Conservation (phyloP, 2,797 vertebrate genomes). For the Spheniscus humboldti region DNA sequence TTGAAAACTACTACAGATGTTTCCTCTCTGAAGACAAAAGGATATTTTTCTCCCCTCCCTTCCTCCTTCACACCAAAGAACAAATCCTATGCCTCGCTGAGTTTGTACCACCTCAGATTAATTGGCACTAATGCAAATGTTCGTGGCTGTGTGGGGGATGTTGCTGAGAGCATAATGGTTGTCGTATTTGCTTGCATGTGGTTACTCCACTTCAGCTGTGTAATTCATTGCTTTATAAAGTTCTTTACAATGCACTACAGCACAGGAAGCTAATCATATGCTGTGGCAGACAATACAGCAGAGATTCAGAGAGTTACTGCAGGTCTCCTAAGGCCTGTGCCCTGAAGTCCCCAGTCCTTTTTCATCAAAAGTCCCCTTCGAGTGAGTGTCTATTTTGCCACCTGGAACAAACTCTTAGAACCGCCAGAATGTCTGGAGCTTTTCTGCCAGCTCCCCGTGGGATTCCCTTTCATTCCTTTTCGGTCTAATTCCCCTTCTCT, state of each 20-base stretch:
- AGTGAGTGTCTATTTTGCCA: conserved; percentile 40
- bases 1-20: conserved; percentile 52
- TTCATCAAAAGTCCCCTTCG: neutral
- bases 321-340: neutral
- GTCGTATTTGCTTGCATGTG: conserved; percentile 46
- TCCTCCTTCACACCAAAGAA: conserved; percentile 50
- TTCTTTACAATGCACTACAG: neutral
- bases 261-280: conserved; percentile 16
- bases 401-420: conserved; percentile 50
- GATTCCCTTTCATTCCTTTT: conserved; percentile 58
- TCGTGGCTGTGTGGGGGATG: conserved; percentile 42
- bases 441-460: conserved; percentile 26
- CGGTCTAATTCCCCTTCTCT: conserved; percentile 21
- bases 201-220: conserved; percentile 51
- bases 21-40: conserved; percentile 46
- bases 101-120: conserved; percentile 53
- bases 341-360: conserved; percentile 22
- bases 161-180: conserved; percentile 49
- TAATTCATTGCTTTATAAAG: conserved; percentile 48
- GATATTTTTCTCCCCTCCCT: conserved; percentile 30
- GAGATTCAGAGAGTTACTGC: neutral
- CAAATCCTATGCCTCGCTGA: conserved; percentile 41
- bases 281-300: conserved; percentile 7
- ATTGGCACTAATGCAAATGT: conserved; percentile 48
- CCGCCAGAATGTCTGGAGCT: conserved; percentile 32